Percentiles rank a stretch among this genome's conserved stretches.
Conservation (phyloP, 2,888 invertebrate species). For the Catocala nupta region DNA sequence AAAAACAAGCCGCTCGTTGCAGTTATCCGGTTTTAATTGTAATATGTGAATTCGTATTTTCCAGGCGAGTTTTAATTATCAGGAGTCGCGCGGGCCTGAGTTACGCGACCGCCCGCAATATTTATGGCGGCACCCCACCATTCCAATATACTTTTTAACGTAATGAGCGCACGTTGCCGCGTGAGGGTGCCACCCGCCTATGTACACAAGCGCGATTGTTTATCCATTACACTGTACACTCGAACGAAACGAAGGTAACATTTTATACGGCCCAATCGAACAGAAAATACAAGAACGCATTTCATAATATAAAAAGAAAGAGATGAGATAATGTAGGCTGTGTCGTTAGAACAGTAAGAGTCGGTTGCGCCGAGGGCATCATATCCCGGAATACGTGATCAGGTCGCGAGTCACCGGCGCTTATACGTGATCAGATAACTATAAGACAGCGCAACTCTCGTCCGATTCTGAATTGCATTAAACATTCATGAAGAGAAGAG, state of each 20-base stretch:
- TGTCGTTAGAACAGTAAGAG: slow-evolving; percentile 62
- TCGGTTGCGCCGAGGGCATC: slow-evolving; percentile 73
- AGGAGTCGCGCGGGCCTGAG: slow-evolving; percentile 83
- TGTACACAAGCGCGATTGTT: slow-evolving; percentile 52
- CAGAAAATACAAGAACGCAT: slow-evolving; percentile 42
- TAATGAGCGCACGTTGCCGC: slow-evolving; percentile 80
- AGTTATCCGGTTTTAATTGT: slow-evolving; percentile 84
- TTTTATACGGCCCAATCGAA: slow-evolving; percentile 26
- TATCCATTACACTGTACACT: slow-evolving; percentile 48
- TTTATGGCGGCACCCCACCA: slow-evolving; percentile 83
- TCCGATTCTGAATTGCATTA: slow-evolving; percentile 77
- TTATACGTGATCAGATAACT: slow-evolving; percentile 65
- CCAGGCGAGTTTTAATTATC: slow-evolving; percentile 87
- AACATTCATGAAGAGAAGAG: slow-evolving; percentile 79
- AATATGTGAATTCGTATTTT: slow-evolving; percentile 86
- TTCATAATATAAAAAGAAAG: slow-evolving; percentile 37
- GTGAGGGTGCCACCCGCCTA: slow-evolving; percentile 65
- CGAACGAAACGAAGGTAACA: slow-evolving; percentile 23
- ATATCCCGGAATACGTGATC: slow-evolving; percentile 78
- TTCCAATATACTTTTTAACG: slow-evolving; percentile 87
- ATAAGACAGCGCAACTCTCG: slow-evolving; percentile 57
- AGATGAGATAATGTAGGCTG: slow-evolving; percentile 52
- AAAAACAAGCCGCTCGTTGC: slow-evolving; percentile 73
- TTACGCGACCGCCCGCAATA: slow-evolving; percentile 87
- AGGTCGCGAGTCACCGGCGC: slow-evolving; percentile 67